Percentiles rank a stretch among this genome's conserved stretches.
Conservation (phyloP, 2,113 vertebrate species). For the Lagenorhynchus albirostris region DNA sequence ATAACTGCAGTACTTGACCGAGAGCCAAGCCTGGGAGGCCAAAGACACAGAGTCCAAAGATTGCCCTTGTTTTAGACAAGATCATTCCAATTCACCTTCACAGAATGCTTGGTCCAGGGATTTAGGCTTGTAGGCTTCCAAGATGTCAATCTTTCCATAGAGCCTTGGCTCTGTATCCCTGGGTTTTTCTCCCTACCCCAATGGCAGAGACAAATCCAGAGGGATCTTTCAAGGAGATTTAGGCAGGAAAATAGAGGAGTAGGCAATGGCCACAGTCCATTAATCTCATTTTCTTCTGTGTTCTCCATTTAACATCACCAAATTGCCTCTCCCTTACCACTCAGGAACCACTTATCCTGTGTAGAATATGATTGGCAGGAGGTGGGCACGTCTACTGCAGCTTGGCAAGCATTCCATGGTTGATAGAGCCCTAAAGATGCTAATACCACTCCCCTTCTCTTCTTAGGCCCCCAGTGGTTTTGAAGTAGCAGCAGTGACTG, state of each 20-base stretch:
- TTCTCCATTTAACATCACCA: not conserved
- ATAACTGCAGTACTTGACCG: not conserved
- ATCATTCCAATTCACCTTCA: not conserved
- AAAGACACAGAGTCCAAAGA: not conserved
- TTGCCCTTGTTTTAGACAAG: conserved; percentile 4
- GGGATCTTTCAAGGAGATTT: not conserved
- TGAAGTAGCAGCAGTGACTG: not conserved
- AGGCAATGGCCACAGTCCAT: not conserved
- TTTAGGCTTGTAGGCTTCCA: not conserved
- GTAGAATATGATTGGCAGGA: not conserved
- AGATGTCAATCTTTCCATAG: not conserved
- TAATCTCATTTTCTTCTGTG: not conserved
- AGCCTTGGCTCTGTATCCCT: not conserved
- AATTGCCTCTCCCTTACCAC: not conserved
- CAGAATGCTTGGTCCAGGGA: not conserved
- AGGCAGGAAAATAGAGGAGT: not conserved
- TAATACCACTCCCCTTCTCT: not conserved
- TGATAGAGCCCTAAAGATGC: not conserved
- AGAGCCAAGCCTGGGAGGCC: not conserved
- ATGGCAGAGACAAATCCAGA: not conserved
- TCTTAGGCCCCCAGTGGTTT: not conserved
- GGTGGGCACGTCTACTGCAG: not conserved
- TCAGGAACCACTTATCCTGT: not conserved
- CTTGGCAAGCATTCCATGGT: not conserved
- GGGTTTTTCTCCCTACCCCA: not conserved